Evolutionary conservation across 2,113 vertebrate species (phyloP).

Genomic region (Pelobates fuscus): DNA sequence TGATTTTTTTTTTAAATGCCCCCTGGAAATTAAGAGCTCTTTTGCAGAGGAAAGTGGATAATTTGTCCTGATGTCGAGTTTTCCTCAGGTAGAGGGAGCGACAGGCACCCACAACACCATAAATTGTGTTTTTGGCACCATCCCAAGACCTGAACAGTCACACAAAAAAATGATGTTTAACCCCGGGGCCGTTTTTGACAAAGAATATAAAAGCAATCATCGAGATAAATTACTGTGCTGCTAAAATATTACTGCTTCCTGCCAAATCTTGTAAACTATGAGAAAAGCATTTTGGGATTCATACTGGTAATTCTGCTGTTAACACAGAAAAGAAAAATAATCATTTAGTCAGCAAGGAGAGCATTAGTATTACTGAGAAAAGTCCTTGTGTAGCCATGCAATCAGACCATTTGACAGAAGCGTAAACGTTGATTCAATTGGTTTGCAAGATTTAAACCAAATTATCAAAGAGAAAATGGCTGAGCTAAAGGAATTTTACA

Average conservation of each 20-base stretch:
- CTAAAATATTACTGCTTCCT: constrained; percentile 73
- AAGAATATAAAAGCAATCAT: constrained; percentile 72
- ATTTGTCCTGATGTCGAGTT: constrained; percentile 29
- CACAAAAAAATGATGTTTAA: constrained; percentile 70
- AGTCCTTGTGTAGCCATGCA: constrained; percentile 44
- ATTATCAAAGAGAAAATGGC: too few species aligned
- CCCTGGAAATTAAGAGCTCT: neutral
- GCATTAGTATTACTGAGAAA: constrained; percentile 56
- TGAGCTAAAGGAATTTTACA: too few species aligned
- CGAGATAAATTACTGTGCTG: constrained; percentile 76
- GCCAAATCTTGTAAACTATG: constrained; percentile 76
- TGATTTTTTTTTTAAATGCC: neutral
- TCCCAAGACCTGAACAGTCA: constrained; percentile 33
- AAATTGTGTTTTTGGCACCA: constrained; percentile 42
- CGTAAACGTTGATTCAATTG: neutral
- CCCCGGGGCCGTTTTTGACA: constrained; percentile 71
- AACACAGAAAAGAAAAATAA: constrained; percentile 63
- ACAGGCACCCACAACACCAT: constrained; percentile 40
- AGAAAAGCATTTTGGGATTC: constrained; percentile 53
- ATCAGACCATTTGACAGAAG: neutral
- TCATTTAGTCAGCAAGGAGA: constrained; percentile 53
- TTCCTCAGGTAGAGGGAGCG: constrained; percentile 22
- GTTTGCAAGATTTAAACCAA: too few species aligned
- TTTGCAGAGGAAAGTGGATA: constrained; percentile 28
- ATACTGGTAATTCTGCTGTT: constrained; percentile 60